Percentiles rank a stretch among this genome's conserved stretches.
These are phyloP conservation scores for Haemorhous mexicanus DNA, from an alignment of 2,113 vertebrate genomes.

Conservation along the genomic window DNA sequence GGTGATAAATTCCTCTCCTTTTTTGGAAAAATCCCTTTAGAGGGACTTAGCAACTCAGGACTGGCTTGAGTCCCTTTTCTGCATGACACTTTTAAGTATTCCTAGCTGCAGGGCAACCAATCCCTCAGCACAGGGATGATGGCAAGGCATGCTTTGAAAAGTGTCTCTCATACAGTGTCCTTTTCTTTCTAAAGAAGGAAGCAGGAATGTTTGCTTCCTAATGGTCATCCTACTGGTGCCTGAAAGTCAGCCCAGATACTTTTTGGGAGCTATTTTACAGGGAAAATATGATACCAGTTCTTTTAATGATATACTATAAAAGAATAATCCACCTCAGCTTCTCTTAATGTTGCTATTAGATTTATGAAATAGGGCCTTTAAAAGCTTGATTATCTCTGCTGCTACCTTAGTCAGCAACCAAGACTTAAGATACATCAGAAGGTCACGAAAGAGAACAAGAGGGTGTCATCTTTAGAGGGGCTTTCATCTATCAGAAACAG, in stretches of 20 bases:
- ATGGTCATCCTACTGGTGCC: not conserved
- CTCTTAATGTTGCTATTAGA: not conserved
- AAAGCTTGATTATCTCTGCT: not conserved
- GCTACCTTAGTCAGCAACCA: not conserved
- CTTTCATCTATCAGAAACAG: not conserved
- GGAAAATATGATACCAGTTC: not conserved
- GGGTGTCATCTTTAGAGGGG: not conserved
- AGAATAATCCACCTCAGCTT: not conserved
- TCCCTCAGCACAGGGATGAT: not conserved
- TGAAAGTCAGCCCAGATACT: not conserved
- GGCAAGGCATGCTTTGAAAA: not conserved
- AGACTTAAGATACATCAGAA: not conserved
- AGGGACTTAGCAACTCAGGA: not conserved
- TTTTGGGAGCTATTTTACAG: not conserved
- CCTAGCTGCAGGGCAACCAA: not conserved
- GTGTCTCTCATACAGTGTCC: not conserved
- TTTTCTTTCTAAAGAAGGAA: not conserved
- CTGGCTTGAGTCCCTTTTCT: not conserved
- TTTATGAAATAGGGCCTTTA: not conserved
- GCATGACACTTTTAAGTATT: not conserved
- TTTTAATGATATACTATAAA: not conserved
- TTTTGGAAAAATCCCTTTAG: not conserved
- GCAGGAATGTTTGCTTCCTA: not conserved
- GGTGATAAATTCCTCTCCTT: constrained; percentile 22
- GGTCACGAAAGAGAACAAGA: not conserved